Evolutionary conservation across 2,797 vertebrate genomes (phyloP), one percentile per base, ranked within the genome.

Genomic region (Pangasius sanitwongsei): DNA sequence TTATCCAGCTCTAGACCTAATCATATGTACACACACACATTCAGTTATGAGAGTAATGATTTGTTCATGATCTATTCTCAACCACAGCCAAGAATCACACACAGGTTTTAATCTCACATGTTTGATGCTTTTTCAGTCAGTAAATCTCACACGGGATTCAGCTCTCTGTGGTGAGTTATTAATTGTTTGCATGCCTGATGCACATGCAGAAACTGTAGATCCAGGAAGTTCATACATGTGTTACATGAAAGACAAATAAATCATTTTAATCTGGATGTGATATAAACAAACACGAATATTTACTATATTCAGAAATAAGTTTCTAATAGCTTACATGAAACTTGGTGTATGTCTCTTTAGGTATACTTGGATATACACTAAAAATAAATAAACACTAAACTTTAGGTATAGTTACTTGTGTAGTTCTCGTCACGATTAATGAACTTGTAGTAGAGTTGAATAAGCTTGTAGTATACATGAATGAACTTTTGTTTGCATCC

Each of bases 141-240:
- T 91, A 92, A 92, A 93, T 93, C 90, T 92, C 55, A 41, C 74
- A 83, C 85, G 86, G 85, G 61, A 69, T 28, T 87, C 57, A 87
- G 87, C 67, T 91, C 87, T 89, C 86, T 12, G 59, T 74, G 81
- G 82, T 50, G 53, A 82, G 82, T 89, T 78, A 65, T 82, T 93
- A 87, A 90, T 92, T 90, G 74, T 86, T 72, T 53, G 83, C 84
- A 85, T 85, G 84, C 80, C 87, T 90, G 81, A 69, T 69, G 44
- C 63, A 44, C 82, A 23, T 81, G 67, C 31, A 78, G 57, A 63
- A 83, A 81, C 67, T 65, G 82, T 41, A 88, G 41, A 77, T 85
- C n/a, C 37, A 77, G 84, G 31, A 86, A 81, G 59, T 83, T 72
- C 80, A 78, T 31, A 4, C 83, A 83, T 20, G 28, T 65, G 59